Conservation (phyloP, 2,888 invertebrate genomes). For the Acronicta aceris region DNA sequence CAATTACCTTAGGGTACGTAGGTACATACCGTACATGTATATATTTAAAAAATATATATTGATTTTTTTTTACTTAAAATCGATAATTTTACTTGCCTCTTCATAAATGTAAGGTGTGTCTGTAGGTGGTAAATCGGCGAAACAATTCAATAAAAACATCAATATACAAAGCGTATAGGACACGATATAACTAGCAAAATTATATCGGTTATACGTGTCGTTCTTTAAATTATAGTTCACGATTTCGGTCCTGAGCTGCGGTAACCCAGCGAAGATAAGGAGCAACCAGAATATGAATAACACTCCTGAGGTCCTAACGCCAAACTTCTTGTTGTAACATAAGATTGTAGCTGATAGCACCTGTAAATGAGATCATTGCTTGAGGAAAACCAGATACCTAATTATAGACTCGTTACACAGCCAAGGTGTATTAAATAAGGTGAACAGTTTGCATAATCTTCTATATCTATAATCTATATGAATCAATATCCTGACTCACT, state of each 20-base stretch:
- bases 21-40: too few species aligned
- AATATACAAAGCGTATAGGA: slow-evolving; percentile 92
- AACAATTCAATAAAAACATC: slow-evolving; percentile 93
- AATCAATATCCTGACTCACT: too few species aligned
- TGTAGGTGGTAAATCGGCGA: slow-evolving; percentile 92
- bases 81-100: slow-evolving; percentile 83
- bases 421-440: too few species aligned
- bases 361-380: slow-evolving; percentile 81
- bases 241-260: slow-evolving; percentile 92
- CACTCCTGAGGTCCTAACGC: slow-evolving; percentile 96
- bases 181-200: slow-evolving; percentile 93
- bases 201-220: slow-evolving; percentile 88
- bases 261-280: slow-evolving; percentile 91
- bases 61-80: not conserved
- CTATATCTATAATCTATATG: too few species aligned
- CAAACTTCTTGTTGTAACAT: slow-evolving; percentile 94
- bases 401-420: too few species aligned
- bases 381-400: not conserved
- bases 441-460: too few species aligned
- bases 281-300: slow-evolving; percentile 97
- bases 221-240: slow-evolving; percentile 71
- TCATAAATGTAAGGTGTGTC: slow-evolving; percentile 91
- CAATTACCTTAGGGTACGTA: not conserved
- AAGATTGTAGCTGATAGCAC: slow-evolving; percentile 91
- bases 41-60: too few species aligned